Evolutionary conservation across 1,140 invertebrate species (phyloP), one percentile per base, ranked within the genome.

Genomic region (Monomorium pharaonis): DNA sequence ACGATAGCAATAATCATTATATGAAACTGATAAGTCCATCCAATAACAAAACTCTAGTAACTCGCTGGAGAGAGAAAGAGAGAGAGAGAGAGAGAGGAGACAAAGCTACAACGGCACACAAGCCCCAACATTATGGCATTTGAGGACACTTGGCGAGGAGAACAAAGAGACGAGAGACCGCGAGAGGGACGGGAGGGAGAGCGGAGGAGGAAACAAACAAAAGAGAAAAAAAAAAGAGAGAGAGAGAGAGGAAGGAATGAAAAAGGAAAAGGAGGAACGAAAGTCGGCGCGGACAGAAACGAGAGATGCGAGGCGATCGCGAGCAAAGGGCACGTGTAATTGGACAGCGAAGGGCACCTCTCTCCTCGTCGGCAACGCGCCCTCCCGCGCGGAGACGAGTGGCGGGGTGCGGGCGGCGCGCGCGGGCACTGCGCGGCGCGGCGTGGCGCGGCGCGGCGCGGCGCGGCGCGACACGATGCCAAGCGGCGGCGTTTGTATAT

Each of bases 391-490:
- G 4, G 42, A 51, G 33, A 47, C 42, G 56, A 67, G 58, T 12
- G 18, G 14, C 14, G 67, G 44, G 21, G 44, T 7, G 49, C 37
- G 67, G 49, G 21, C 18, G 65, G 18, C 4, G 44, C 7, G 47
- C 1, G 27, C 24, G 54, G n/a, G 37, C 56, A 33, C 24, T 10
- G 76, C 70, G 70, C 10, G 27, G 49, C 54, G 87, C 76, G 76
- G 33, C 44, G 49, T 42, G 69, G 27, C 67, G 44, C 14, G 65
- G 54, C 56, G 84, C 65, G 65, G 27, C 49, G 60, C 44, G 12
- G 63, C 72, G 83, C n/a, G 44, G 56, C 69, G 86, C 65, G 84
- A 84, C 87, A 69, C 87, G 16, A 60, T 75, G 42, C 56, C 60
- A 21, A 18, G 58, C 27, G 67, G 18, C 4, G 16, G 5, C 5